A percentile compares a stretch with the other conserved stretches of the same genome.
Conservation (phyloP, 92 coral and sea anemone species). For the Bergia puertoricense region DNA sequence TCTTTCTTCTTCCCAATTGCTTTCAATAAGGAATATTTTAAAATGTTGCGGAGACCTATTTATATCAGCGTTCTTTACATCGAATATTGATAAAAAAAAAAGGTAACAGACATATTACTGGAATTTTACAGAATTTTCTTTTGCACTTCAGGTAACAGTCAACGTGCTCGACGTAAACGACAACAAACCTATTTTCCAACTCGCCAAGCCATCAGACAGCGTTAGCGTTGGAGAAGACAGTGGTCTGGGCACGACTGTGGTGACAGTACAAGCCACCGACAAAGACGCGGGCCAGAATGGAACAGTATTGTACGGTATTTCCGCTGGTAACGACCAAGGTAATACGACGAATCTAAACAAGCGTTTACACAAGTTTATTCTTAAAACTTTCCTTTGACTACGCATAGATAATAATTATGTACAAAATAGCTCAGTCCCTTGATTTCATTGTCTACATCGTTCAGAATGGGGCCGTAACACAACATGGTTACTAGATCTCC, state of each 20-base stretch:
- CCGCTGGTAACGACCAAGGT: conserved; percentile 35
- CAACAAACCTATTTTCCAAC: conserved; percentile 37
- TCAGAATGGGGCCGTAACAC: no score
- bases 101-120: background rate
- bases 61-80: no score
- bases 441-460: no score
- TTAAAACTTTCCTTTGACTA: no score
- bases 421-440: no score
- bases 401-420: no score
- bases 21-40: no score
- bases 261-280: conserved; percentile 40
- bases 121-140: background rate
- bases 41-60: no score
- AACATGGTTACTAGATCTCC: no score
- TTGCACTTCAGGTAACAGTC: conserved; percentile 43
- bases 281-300: conserved; percentile 49
- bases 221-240: conserved; percentile 44
- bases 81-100: no score
- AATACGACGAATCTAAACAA: background rate
- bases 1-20: no score
- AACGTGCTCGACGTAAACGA: conserved; percentile 49
- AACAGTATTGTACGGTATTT: conserved; percentile 22
- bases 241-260: conserved; percentile 34
- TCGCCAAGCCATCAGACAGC: conserved; percentile 4
- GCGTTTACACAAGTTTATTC: no score